phyloP scores from a whole-genome alignment of 1,140 invertebrate genomes.

The Lepidurus couesii region DNA sequence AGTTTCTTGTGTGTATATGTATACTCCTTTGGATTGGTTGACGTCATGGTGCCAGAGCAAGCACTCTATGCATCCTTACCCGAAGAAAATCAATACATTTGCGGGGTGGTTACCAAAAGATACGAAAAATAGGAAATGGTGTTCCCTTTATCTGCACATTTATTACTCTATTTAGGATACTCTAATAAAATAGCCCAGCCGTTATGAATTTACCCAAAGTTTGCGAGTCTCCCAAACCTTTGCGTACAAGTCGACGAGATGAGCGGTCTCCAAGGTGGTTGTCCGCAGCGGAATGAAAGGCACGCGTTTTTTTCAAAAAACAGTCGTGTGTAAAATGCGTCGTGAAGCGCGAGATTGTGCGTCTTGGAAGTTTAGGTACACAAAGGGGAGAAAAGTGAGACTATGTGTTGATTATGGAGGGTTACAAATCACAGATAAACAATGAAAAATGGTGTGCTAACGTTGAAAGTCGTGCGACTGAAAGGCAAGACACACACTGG shows the following conservation, averaged over 20 bases:
- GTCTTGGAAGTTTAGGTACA: background rate
- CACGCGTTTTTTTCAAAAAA: background rate
- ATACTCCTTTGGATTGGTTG: background rate
- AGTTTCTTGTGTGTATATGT: background rate
- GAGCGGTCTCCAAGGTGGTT: background rate
- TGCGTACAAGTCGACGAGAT: background rate
- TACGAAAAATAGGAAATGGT: background rate
- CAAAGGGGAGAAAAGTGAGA: background rate
- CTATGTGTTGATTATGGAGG: background rate
- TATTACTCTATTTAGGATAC: background rate
- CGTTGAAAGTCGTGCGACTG: background rate
- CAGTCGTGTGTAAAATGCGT: background rate
- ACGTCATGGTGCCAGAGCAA: conserved; percentile 8
- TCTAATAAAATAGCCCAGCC: background rate
- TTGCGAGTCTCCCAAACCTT: background rate
- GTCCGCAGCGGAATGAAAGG: background rate
- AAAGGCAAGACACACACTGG: conserved; percentile 5
- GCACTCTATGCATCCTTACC: conserved; percentile 11
- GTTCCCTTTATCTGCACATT: background rate
- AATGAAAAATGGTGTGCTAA: background rate
- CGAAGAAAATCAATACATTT: conserved; percentile 20
- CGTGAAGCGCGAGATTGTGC: background rate
- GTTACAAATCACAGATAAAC: conserved; percentile 17
- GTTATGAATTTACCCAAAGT: conserved; percentile 18
- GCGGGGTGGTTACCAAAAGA: background rate